Base-by-base conservation (phyloP, 92 coral and sea anemone species). In the Pocillopora grandis region DNA sequence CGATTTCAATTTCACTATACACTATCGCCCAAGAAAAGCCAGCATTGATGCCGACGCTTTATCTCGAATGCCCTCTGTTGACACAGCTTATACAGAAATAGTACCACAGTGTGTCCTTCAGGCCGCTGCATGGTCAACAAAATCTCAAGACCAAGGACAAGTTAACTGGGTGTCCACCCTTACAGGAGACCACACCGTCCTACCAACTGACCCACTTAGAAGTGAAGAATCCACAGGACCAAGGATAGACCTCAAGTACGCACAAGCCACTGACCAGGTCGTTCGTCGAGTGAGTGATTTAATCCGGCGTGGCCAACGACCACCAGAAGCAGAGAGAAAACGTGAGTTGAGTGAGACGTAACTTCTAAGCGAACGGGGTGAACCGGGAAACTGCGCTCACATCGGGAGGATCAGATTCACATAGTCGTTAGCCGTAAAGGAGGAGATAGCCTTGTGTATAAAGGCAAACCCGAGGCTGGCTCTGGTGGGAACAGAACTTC, bases 281-380 rank as follows among this genome's bases (percentile, higher is more conserved):
- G 27, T 81, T 20, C 27, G 64, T 21, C 42, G 79, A 72, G 86
- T 59, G 65, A 72, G 64, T 36, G 72, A 59, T 33, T 72, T 82
- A 66, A 49, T 78, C 55, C 82, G 55, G 72, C 60, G 59, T 36
- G 71, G 82, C 31, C 17, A 17, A 33, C 82, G 82, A 66, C 82
- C 82, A 31, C 36, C 72, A 42, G 37, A 78, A 62, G 49, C 59
- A 18, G 52, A 82, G 69, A 67, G 58, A 48, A 71, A 67, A 21
- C 64, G 27, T 49, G 74, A 75, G 68, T 71, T 74, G 72, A 76
- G 81, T 3, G 83, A 87, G 61, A 81, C 85, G 55, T 65, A 70
- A 72, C 72, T 70, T 57, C 80, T 87, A 1, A 75, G 81, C 18
- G 75, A 90, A 89, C 88, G 94, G 93, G 58, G 84, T 12, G 88